These are phyloP conservation scores for Zelleria hepariella DNA, from an alignment of 2,888 invertebrate species.

Conservation along the genomic window DNA sequence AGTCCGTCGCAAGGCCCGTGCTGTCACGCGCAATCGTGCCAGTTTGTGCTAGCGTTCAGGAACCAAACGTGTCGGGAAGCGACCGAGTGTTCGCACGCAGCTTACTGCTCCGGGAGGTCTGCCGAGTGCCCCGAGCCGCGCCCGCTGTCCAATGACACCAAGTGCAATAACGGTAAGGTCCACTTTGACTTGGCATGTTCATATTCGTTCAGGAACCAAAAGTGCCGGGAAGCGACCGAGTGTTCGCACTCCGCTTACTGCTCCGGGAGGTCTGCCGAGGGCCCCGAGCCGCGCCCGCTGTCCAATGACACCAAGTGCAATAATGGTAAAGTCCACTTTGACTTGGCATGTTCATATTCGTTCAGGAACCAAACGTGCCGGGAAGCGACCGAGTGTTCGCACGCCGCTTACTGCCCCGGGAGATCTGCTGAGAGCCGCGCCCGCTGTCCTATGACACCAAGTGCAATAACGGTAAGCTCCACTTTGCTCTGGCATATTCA, in stretches of 20 bases:
- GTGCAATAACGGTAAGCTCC: constrained; percentile 88
- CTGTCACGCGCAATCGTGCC: constrained; percentile 85
- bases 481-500: too few relatives aligned
- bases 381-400: constrained; percentile 90
- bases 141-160: constrained; percentile 89
- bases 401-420: constrained; percentile 89
- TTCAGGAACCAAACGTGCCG: constrained; percentile 80
- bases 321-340: constrained; percentile 75
- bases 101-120: constrained; percentile 86
- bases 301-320: constrained; percentile 96
- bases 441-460: constrained; percentile 91
- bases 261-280: constrained; percentile 87
- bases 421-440: constrained; percentile 81
- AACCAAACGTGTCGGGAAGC: constrained; percentile 85
- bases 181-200: not conserved
- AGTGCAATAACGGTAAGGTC: constrained; percentile 90
- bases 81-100: constrained; percentile 91
- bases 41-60: constrained; percentile 77
- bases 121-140: constrained; percentile 90
- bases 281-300: constrained; percentile 86
- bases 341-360: too few relatives aligned
- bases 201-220: constrained; percentile 73
- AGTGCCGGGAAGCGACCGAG: constrained; percentile 88
- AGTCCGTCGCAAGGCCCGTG: constrained; percentile 99
- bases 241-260: constrained; percentile 92